Evolutionary conservation across 37 sponge, comb jelly and placozoan genomes (phyloP), one percentile per base, ranked within the genome.

Genomic region (Chondrosia reniformis): DNA sequence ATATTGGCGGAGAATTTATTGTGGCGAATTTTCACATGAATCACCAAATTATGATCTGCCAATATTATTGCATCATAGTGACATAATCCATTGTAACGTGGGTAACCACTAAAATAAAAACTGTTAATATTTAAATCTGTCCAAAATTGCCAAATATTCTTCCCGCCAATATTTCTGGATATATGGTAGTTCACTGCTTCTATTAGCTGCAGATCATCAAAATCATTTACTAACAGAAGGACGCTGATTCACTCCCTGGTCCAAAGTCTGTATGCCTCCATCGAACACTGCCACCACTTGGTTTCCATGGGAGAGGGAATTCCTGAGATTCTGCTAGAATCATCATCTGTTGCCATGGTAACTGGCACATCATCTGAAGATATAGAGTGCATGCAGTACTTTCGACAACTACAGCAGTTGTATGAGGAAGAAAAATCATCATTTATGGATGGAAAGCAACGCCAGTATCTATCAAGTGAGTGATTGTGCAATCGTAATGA

Each of bases 381-480:
- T 24, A 6, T 69, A 7, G 72, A 69, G 13, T 34, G 72, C 36
- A 8, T 69, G 43, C 42, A 21, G 21, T 8, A 24, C 42, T 40
- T 69, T 25, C 2, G 15, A 24, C 72, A 69, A 44, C 32, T 69
- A 21, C 41, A 44, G 15, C n/a, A 69, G 22, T 34, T 69, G 40
- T 44, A 43, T 9, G 72, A 37, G n/a, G n/a, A 31, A 21, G 41
- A 40, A 19, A 12, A 13, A 6, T 24, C 15, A 6, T 41, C 9
- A 6, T 21, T 36, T 1, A 43, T 69, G 17, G 72, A 34, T 13
- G n/a, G 19, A 25, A 25, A 69, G 13, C 44, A 69, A 25, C 72
- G 24, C 36, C 72, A 69, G 41, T 69, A 44, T 41, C 72, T 69
- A 0, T 41, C 72, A 19, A 69, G 42, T n/a, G n/a, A n/a, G n/a